Evolutionary conservation across 2,113 vertebrate species (phyloP), one percentile per base, ranked within the genome.

Genomic region (Trematomus loennbergii): DNA sequence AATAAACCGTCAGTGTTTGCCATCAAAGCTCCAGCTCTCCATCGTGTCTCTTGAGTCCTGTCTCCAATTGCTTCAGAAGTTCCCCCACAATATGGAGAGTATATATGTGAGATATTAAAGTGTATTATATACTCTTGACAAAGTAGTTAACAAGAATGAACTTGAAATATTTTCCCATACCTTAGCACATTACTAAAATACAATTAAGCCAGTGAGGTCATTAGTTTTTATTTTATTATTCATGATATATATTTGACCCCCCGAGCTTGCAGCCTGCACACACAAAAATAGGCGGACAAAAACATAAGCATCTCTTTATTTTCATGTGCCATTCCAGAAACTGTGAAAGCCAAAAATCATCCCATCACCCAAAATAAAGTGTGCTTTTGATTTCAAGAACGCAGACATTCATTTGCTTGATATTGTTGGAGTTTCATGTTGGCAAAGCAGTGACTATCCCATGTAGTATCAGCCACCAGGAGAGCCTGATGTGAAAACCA

Each of bases 371-470:
- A 59, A 92, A 90, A 87, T 72, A 73, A 81, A 89, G 78, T 82
- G 60, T 92, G 78, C 74, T 83, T 74, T 78, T 54, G 15, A 78
- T 75, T 82, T 20, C 25, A 61, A 70, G 72, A 59, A 16, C 36
- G 8, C 87, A 87, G 68, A 83, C 82, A 82, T 87, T 93, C 70
- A 59, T 88, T 94, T 90, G 90, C 92, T 96, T 95, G 86, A 93
- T 92, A 93, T 95, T 90, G 87, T 96, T 93, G 81, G 90, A 92
- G 76, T 96, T 96, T 61, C 96, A 96, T 96, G 95, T 96, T 96
- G 96, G 97, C 97, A 97, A 97, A 97, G 96, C 95, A 96, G 94
- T 92, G 93, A 87, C 93, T 92, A 54, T 82, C 91, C 64, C 77
- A 69, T 82, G 66, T 94, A 91, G 91, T 92, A 83, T 87, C 87